Evolutionary conservation across 2,888 invertebrate genomes (phyloP), one percentile per base, ranked within the genome.

Genomic region (Dinocampus coccinellae): DNA sequence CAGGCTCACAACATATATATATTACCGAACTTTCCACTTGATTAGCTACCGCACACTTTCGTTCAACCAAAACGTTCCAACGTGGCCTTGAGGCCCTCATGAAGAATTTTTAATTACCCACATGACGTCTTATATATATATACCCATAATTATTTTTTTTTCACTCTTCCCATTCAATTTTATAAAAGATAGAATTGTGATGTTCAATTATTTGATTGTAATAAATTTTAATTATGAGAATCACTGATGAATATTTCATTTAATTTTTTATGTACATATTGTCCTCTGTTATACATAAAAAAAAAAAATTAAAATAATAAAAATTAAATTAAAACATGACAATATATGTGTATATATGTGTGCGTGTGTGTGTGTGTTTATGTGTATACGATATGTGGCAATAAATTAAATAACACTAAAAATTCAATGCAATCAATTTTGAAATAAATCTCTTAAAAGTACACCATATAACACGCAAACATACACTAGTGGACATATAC

Each of bases 21-120:
- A 64, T 58, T 64, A 57, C 70, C 70, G 64, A 70, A 70, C 64
- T 70, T 70, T 70, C 70, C 58, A 58, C 64, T 70, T 65, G 63
- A 70, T 70, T 70, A 70, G 60, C 64, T 65, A 57, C 57, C 47
- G 70, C 52, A 70, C 64, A 70, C 64, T 33, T 34, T 62, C 24
- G 29, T n/a, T 60, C 29, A 26, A 24, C 39, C 33, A 16, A 26
- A 36, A 52, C 60, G 42, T 24, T 68, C 36, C 69, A 36, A 24
- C 62, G 26, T 13, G 61, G 62, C 62, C 34, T 53, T 58, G 33
- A 60, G 47, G 60, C 68, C 60, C 47, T 61, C 11, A 64, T 20
- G 24, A 64, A 52, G 53, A 64, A 64, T 52, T 64, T 64, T 62
- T 62, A 62, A 62, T 62, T 62, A 34, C 24, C 42, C 36, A 39